Evolutionary conservation across 2,797 vertebrate species (phyloP).

Genomic region (Muscicapa comitata): DNA sequence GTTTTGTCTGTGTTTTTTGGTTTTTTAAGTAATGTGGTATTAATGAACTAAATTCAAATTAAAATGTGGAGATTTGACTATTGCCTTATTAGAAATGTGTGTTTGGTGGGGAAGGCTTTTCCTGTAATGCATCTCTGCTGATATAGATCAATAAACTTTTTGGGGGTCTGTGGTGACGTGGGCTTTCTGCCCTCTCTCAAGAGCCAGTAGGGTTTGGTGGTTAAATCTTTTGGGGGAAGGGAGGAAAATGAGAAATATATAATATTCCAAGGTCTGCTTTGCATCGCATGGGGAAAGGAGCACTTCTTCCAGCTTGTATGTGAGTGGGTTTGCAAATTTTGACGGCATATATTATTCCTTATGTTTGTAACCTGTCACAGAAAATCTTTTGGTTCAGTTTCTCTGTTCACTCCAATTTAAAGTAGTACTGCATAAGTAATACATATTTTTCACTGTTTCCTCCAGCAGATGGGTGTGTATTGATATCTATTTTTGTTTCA

Average conservation of each 20-base stretch:
- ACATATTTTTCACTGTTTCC: constrained; percentile 13
- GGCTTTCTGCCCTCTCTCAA: not conserved
- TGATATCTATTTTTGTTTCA: constrained; percentile 19
- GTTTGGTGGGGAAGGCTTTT: not conserved
- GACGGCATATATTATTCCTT: not conserved
- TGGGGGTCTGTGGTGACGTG: not conserved
- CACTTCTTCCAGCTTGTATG: not conserved
- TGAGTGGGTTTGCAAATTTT: not conserved
- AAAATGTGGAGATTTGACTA: not conserved
- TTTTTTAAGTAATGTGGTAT: not conserved
- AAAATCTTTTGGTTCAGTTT: not conserved
- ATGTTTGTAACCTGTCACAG: not conserved
- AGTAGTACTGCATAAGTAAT: constrained; percentile 12
- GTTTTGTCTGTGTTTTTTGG: not conserved
- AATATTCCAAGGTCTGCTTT: not conserved
- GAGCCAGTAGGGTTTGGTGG: not conserved
- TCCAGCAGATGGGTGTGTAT: constrained; percentile 31
- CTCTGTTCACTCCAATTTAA: constrained; percentile 11
- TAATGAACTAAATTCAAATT: constrained; percentile 13
- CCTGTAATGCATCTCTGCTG: not conserved
- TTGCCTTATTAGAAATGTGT: not conserved
- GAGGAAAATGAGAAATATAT: not conserved
- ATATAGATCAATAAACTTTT: not conserved
- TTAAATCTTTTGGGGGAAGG: not conserved
- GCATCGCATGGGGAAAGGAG: not conserved